A percentile compares a stretch with the other conserved stretches of the same genome.
Evolutionary conservation across 2,797 vertebrate species (phyloP).

Genomic region (Molossus molossus): DNA sequence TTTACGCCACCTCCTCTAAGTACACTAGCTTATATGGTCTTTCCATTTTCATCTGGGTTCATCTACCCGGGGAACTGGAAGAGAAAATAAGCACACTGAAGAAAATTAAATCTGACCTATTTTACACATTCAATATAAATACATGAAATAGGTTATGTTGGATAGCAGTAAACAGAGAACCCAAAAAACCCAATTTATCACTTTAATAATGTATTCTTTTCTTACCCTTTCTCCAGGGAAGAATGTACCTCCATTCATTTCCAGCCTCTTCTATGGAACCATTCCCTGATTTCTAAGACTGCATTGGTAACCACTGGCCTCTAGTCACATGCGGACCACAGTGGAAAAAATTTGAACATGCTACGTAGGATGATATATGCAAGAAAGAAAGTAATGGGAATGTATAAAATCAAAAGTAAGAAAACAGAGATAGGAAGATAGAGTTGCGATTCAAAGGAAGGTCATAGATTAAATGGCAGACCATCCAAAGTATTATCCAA

Average conservation of each 20-base stretch:
- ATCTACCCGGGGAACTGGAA: constrained; percentile 66
- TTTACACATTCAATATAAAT: constrained; percentile 74
- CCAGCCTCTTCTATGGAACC: background rate
- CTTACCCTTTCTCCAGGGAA: constrained; percentile 60
- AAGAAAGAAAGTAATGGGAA: background rate
- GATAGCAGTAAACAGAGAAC: constrained; percentile 77
- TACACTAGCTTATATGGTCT: background rate
- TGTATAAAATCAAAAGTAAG: background rate
- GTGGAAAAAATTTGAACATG: background rate
- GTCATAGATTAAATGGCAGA: background rate
- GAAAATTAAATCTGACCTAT: constrained; percentile 77
- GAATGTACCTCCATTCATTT: constrained; percentile 9
- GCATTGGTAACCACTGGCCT: background rate
- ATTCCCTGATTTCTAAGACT: constrained; percentile 29
- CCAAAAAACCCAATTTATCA: constrained; percentile 70
- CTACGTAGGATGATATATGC: background rate
- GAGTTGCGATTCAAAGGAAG: background rate
- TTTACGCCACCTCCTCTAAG: constrained; percentile 6
- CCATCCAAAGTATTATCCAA: background rate
- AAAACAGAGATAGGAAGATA: background rate
- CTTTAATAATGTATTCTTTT: constrained; percentile 77
- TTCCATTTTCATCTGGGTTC: background rate
- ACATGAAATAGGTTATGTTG: constrained; percentile 79
- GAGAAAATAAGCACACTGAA: constrained; percentile 74
- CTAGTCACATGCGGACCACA: background rate